Evolutionary conservation across 2,888 invertebrate species (phyloP).

Genomic region (Linnaemya vulpina): DNA sequence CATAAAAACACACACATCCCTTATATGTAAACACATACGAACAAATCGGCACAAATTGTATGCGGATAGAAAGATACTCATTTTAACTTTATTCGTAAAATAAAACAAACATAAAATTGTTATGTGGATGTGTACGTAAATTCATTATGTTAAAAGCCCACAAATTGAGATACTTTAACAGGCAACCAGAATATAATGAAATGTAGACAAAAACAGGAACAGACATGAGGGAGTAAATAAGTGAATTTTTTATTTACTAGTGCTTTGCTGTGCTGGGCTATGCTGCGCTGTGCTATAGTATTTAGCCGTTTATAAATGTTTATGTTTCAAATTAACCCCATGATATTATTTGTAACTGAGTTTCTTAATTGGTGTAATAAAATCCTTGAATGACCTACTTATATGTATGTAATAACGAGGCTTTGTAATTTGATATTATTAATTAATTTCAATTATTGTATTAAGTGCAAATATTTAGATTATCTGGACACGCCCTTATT

Average conservation of each 20-base stretch:
- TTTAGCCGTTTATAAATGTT: conserved; percentile 47
- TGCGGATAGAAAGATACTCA: neutral
- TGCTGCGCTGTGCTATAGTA: too few relatives aligned
- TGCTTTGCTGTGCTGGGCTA: neutral
- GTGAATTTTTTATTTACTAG: neutral
- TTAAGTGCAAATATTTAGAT: conserved; percentile 42
- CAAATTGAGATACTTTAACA: conserved; percentile 38
- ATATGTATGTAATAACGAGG: conserved; percentile 3
- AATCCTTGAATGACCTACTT: conserved; percentile 44
- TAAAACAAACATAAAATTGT: conserved; percentile 8
- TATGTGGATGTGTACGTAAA: neutral
- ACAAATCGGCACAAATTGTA: too few relatives aligned
- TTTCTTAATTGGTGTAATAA: conserved; percentile 50
- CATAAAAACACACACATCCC: too few relatives aligned
- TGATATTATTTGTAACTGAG: conserved; percentile 49
- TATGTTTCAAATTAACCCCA: conserved; percentile 57
- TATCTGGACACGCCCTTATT: conserved; percentile 8
- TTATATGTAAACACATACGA: too few relatives aligned
- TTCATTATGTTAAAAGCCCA: conserved; percentile 7
- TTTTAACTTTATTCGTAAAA: conserved; percentile 3
- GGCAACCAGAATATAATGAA: conserved; percentile 45
- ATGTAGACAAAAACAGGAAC: conserved; percentile 12
- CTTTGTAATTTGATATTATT: conserved; percentile 39
- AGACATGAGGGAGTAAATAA: conserved; percentile 37
- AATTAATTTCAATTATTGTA: conserved; percentile 42